phyloP scores from a whole-genome alignment of 2,888 invertebrate genomes.

The Magallana nippona region DNA sequence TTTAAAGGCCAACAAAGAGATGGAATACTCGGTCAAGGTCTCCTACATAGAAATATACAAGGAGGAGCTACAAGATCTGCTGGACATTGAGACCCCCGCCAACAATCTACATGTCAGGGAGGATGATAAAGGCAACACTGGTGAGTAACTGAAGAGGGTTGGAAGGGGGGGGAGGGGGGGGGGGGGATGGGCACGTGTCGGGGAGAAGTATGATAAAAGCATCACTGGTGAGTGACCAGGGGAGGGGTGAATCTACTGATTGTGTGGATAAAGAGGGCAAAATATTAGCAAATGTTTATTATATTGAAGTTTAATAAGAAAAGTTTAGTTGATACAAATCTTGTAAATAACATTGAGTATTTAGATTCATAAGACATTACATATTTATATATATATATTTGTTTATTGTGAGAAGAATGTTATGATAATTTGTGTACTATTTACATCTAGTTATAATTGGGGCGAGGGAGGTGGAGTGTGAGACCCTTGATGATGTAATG shows the following conservation, averaged over 20 bases:
- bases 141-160: slow-evolving; percentile 52
- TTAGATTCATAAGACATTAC: no score
- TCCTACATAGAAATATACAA: slow-evolving; percentile 80
- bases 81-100: slow-evolving; percentile 74
- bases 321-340: no score
- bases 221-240: slow-evolving; percentile 59
- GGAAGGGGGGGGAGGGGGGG: no score
- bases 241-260: not conserved
- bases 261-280: no score
- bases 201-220: no score
- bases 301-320: no score
- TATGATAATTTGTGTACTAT: not conserved
- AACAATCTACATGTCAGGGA: slow-evolving; percentile 79
- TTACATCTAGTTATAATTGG: slow-evolving; percentile 78
- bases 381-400: no score
- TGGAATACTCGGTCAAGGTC: slow-evolving; percentile 73
- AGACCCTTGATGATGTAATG: slow-evolving; percentile 78
- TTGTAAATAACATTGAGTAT: no score
- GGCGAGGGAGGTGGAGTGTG: slow-evolving; percentile 76
- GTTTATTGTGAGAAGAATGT: not conserved
- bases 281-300: no score
- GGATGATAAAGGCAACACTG: slow-evolving; percentile 79
- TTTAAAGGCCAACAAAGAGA: slow-evolving; percentile 61
- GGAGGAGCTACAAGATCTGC: slow-evolving; percentile 79
- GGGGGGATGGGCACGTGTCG: no score